Conservation (phyloP, 2,113 vertebrate species). For the Heliornis fulica region DNA sequence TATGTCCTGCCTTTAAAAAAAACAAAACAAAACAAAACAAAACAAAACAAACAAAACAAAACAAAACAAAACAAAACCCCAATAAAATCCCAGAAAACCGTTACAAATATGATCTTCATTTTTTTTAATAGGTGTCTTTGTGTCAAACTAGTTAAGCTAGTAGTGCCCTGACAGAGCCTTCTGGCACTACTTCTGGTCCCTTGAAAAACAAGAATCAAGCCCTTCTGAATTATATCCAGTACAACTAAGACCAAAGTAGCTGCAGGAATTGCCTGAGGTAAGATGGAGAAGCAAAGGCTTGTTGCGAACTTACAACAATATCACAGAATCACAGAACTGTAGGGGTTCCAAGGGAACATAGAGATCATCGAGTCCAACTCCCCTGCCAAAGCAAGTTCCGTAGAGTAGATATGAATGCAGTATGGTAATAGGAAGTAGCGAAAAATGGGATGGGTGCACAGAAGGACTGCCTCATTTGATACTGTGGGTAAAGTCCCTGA, state of each 20-base stretch:
- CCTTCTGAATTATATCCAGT: neutral
- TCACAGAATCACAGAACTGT: too few relatives aligned
- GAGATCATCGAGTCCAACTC: too few relatives aligned
- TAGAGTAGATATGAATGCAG: too few relatives aligned
- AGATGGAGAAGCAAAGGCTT: neutral
- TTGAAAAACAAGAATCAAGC: neutral
- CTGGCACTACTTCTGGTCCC: neutral
- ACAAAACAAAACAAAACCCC: too few relatives aligned
- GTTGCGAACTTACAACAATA: neutral
- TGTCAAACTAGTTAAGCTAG: neutral
- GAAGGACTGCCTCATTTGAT: neutral
- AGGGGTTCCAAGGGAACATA: too few relatives aligned
- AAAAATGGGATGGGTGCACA: neutral
- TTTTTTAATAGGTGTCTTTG: neutral
- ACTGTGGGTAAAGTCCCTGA: neutral
- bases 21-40: rapidly evolving
- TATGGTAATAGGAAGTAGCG: too few relatives aligned
- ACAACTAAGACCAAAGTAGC: neutral
- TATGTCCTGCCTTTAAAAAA: neutral
- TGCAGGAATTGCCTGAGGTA: neutral
- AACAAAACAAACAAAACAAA: rapidly evolving
- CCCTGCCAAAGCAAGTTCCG: too few relatives aligned
- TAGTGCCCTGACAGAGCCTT: neutral
- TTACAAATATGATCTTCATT: neutral
- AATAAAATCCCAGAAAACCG: rapidly evolving